Percentiles rank a stretch among this genome's conserved stretches.
These are phyloP conservation scores for Diadegma fenestrale DNA, from an alignment of 2,888 invertebrate species.

Conservation along the genomic window DNA sequence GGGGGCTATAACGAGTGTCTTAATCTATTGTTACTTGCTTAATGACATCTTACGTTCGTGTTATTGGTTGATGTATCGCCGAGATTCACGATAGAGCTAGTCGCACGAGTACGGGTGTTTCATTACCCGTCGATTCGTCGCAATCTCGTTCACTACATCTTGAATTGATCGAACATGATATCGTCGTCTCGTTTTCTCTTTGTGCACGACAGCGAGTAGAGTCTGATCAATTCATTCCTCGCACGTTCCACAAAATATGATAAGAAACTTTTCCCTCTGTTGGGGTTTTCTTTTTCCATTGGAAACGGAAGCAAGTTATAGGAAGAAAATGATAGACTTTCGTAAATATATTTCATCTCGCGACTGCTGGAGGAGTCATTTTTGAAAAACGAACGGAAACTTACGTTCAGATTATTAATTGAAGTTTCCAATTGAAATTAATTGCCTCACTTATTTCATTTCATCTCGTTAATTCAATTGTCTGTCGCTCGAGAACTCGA, in stretches of 20 bases:
- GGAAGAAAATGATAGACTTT: not conserved
- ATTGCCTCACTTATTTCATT: not conserved
- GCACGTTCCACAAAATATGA: not conserved
- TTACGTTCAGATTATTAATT: not conserved
- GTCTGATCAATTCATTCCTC: conserved; percentile 1
- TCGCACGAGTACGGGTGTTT: not conserved
- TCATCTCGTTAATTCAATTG: not conserved
- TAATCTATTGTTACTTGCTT: conserved; percentile 43
- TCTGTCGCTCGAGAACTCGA: not conserved
- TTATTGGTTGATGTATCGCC: not conserved
- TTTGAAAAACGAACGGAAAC: not conserved
- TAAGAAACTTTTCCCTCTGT: not conserved
- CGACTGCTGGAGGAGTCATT: not conserved
- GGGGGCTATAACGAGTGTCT: conserved; percentile 29
- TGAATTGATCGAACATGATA: conserved; percentile 14
- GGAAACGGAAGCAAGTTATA: not conserved
- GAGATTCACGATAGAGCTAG: conserved; percentile 23
- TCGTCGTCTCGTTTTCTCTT: not conserved
- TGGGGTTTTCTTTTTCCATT: not conserved
- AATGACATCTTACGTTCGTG: conserved; percentile 29
- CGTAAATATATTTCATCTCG: not conserved
- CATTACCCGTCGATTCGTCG: conserved; percentile 34
- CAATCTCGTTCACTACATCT: conserved; percentile 20
- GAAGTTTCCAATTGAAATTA: not conserved
- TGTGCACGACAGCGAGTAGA: not conserved